phyloP scores from a whole-genome alignment of 2,888 invertebrate species.

The Mayetiola destructor region DNA sequence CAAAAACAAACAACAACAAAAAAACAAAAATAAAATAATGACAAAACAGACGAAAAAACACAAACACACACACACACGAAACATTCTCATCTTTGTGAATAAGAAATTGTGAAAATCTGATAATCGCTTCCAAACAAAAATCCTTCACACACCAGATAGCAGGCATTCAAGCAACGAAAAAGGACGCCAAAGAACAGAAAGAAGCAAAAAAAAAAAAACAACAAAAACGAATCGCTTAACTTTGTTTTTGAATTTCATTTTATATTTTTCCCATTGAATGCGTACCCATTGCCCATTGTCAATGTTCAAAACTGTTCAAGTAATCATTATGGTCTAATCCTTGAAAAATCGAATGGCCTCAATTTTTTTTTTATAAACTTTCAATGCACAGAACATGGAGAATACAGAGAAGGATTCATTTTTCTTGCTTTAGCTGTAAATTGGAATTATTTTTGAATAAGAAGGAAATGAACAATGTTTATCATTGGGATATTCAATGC shows the following conservation, averaged over 20 bases:
- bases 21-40: no score
- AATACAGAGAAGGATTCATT: no score
- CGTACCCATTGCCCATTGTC: not conserved
- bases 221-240: no score
- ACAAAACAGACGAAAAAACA: constrained; percentile 6
- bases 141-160: not conserved
- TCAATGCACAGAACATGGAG: not conserved
- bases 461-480: not conserved
- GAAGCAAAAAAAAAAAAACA: no score
- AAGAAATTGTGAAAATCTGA: constrained; percentile 6
- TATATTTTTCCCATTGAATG: not conserved
- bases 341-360: not conserved
- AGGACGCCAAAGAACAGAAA: not conserved
- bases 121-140: constrained; percentile 5
- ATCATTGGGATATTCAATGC: not conserved
- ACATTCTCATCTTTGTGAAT: no score
- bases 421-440: not conserved
- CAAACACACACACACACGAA: not conserved
- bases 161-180: constrained; percentile 1
- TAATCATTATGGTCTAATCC: not conserved
- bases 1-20: no score
- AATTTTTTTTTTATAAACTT: no score
- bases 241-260: not conserved
- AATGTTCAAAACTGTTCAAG: no score
- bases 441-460: not conserved